Base-by-base conservation (phyloP, 2,888 invertebrate genomes). In the Lasioglossum leucozonium region DNA sequence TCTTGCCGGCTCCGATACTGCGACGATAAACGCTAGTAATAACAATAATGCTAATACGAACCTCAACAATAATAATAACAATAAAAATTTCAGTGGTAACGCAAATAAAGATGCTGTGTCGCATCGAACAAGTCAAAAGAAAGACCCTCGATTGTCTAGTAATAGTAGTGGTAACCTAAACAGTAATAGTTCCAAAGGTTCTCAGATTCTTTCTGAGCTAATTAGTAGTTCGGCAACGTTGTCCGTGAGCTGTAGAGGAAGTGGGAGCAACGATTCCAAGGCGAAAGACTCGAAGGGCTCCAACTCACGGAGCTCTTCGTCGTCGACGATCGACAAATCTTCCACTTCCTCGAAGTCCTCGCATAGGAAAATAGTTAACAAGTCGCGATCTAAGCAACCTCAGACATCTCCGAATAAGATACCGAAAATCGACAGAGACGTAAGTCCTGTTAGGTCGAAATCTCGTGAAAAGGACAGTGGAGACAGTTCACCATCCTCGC, bases 71-170 rank as follows among this genome's bases (percentile, higher is more conserved):
- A 93, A 92, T 91, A 93, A 91, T 90, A 92, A 93, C 88, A 94
- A 94, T 93, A 93, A 92, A 92, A 93, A 90, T 92, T 89, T 92
- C 89, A 94, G 92, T 93, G 92, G 92, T 93, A 93, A 92, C 88
- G 91, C 91, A 92, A 94, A 93, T 93, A 94, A 93, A 93, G 94
- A 94, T 92, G 93, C 92, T 91, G 91, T 92, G 89, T 93, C 92
- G 93, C 94, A 94, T 93, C 94, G 94, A 88, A 90, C 93, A 91
- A 94, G 92, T 91, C 94, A 94, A 94, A 95, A 94, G 92, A 94
- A 94, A 94, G 94, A 95, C 89, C 91, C 93, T 91, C 92, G 94
- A 92, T 91, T 93, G 92, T 93, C 93, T 93, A 93, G 91, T 93
- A 94, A 92, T 94, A 94, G 91, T 93, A 93, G 91, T 91, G 91